Evolutionary conservation across 1,140 invertebrate species (phyloP).

Genomic region (Ectropis grisescens): DNA sequence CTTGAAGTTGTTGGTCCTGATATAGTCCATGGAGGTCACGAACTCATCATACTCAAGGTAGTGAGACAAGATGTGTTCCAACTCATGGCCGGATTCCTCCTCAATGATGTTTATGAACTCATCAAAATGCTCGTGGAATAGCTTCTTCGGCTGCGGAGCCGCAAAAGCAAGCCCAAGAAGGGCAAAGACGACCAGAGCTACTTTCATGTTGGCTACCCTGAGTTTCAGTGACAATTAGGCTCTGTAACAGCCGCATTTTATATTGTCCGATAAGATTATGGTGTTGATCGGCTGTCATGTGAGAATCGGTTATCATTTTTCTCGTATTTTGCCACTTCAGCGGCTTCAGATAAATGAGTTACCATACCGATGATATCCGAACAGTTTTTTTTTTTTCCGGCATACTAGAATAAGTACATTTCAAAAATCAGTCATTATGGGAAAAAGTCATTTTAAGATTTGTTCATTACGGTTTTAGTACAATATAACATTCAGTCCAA

Average conservation of each 20-base stretch:
- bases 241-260: not conserved
- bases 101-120: conserved; percentile 41
- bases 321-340: too few species aligned
- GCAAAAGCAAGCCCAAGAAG: conserved; percentile 23
- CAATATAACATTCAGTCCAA: too few species aligned
- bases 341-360: too few species aligned
- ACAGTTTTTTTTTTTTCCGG: too few species aligned
- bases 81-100: conserved; percentile 23
- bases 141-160: conserved; percentile 41
- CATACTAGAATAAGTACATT: too few species aligned
- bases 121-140: conserved; percentile 48
- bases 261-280: not conserved
- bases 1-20: conserved; percentile 31
- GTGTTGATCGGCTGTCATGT: not conserved
- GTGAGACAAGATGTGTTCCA: conserved; percentile 20
- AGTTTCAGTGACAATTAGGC: not conserved
- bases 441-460: too few species aligned
- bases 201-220: conserved; percentile 23
- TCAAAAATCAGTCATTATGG: too few species aligned
- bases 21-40: conserved; percentile 21
- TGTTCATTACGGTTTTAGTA: too few species aligned
- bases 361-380: too few species aligned
- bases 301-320: too few species aligned
- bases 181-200: conserved; percentile 25
- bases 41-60: conserved; percentile 48